A percentile compares a stretch with the other conserved stretches of the same genome.
Evolutionary conservation across 2,797 vertebrate genomes (phyloP).

Genomic region (Cottoperca gobio): DNA sequence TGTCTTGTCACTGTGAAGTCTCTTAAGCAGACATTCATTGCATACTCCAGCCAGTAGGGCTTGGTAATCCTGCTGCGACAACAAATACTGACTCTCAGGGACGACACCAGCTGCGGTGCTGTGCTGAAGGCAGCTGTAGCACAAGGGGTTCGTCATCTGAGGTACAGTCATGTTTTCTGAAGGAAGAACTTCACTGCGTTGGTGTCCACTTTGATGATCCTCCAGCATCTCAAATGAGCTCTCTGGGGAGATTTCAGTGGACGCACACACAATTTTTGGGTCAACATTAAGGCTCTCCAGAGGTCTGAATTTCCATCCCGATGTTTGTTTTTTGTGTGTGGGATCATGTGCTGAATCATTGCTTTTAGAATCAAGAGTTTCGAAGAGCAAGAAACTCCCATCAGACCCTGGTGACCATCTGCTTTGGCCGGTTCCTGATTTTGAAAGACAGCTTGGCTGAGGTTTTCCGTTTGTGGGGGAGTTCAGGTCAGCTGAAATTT

Average conservation of each 20-base stretch:
- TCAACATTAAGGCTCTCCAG: slow-evolving; percentile 36
- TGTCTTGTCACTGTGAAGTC: slow-evolving; percentile 83
- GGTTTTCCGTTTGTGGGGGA: slow-evolving; percentile 56
- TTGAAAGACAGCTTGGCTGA: slow-evolving; percentile 10
- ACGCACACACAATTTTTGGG: slow-evolving; percentile 36
- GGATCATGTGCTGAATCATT: slow-evolving; percentile 6
- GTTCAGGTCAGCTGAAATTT: slow-evolving; percentile 70
- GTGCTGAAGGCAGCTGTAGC: slow-evolving; percentile 65
- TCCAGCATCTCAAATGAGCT: slow-evolving; percentile 77
- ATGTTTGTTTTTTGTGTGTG: not conserved
- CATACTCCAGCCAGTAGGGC: slow-evolving; percentile 90
- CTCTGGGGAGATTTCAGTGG: slow-evolving; percentile 60
- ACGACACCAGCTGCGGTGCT: slow-evolving; percentile 41
- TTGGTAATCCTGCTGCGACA: slow-evolving; percentile 86
- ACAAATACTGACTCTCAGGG: slow-evolving; percentile 64
- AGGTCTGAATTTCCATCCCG: not conserved
- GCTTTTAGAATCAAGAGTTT: slow-evolving; percentile 46
- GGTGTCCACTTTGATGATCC: slow-evolving; percentile 1
- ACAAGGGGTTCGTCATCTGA: slow-evolving; percentile 48
- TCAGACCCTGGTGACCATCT: slow-evolving; percentile 45
- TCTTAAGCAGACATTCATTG: slow-evolving; percentile 87
- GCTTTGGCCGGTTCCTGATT: slow-evolving; percentile 26
- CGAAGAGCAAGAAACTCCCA: slow-evolving; percentile 56
- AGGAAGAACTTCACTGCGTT: not conserved
- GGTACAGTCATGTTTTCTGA: slow-evolving; percentile 1